Evolutionary conservation across 2,113 vertebrate species (phyloP).

Genomic region (Campylomormyrus numenius): DNA sequence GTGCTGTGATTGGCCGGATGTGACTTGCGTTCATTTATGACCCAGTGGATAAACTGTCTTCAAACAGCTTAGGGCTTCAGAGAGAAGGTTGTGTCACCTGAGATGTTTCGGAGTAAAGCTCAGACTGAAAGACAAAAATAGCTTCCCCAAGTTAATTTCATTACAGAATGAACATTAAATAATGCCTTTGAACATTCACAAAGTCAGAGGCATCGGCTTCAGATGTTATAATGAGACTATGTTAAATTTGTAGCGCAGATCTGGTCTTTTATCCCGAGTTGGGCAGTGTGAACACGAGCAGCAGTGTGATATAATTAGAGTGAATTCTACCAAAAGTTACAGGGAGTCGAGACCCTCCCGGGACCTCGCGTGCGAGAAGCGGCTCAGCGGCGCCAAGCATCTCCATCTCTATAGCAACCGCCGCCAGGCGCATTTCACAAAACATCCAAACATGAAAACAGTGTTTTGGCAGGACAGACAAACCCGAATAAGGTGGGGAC

Average conservation of each 20-base stretch:
- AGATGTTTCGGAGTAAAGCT: neutral
- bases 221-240: conserved; percentile 5
- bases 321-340: conserved; percentile 21
- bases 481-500: neutral
- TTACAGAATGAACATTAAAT: neutral
- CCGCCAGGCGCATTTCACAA: conserved; percentile 5
- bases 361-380: conserved; percentile 19
- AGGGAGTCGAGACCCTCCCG: conserved; percentile 1
- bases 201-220: neutral
- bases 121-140: too few relatives aligned
- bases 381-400: conserved; percentile 21
- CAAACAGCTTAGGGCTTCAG: neutral
- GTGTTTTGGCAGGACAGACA: neutral
- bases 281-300: neutral
- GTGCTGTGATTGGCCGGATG: neutral
- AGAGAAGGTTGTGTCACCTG: neutral
- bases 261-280: neutral
- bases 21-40: neutral
- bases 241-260: neutral
- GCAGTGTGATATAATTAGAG: conserved; percentile 27
- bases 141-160: neutral
- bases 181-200: neutral
- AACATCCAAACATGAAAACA: conserved; percentile 2
- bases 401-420: conserved; percentile 36
- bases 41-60: neutral